Evolutionary conservation across 2,113 vertebrate genomes (phyloP), one percentile per base, ranked within the genome.

Genomic region (Pterocles gutturalis): DNA sequence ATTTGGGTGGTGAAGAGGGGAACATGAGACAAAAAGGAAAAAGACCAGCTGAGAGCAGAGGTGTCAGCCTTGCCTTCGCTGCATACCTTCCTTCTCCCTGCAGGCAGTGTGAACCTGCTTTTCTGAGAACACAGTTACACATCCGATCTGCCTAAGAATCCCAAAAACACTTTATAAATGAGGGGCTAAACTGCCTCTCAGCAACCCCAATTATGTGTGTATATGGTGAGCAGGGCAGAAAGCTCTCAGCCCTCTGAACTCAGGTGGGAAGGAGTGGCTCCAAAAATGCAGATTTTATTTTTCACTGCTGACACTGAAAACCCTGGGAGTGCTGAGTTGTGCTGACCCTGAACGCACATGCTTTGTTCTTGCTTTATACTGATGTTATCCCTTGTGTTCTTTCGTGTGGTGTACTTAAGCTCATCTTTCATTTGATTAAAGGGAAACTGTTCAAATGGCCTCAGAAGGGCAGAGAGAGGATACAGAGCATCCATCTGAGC

Each of bases 381-480:
- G 80, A 72, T 62, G 28, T 51, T 60, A 21, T 7, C 60, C 20
- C 15, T 69, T 31, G 10, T 28, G 49, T 65, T 89, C 58, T 48
- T 57, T 89, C 25, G 13, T 66, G 65, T 26, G 38, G 11, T 94
- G 48, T 90, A 34, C 58, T 78, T 61, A 79, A 53, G 80, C 78
- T 90, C 75, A 8, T 62, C 22, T 33, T 53, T n/a, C 79, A 28
- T 79, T 91, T 72, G 67, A 6, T 78, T 64, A n/a, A 46, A 62
- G 51, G 87, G 46, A 54, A 91, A 61, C 76, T 53, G 26, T 46
- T 53, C 16, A 11, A 80, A 98, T 98, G 98, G 96, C 97, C 41
- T 97, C 96, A 14, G 87, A 87, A 57, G 73, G 78, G 48, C 84
- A 79, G 54, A 58, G 67, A 5, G 72, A 95, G 71, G 58, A 79